Conservation (phyloP, 2,797 vertebrate species). For the Allobates femoralis region DNA sequence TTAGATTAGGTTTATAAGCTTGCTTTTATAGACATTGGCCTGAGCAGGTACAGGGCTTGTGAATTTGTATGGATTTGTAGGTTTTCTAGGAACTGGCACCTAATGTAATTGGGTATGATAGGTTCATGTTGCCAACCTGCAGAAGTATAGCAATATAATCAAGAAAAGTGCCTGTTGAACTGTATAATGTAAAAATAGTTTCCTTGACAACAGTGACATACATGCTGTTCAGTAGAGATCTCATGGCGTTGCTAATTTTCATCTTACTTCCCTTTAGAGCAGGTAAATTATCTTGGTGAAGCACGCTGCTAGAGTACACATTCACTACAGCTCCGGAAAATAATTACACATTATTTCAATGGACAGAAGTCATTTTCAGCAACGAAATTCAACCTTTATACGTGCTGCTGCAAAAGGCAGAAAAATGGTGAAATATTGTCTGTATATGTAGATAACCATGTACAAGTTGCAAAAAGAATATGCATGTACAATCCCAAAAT, state of each 20-base stretch:
- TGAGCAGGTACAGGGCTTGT: background rate
- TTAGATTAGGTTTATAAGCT: background rate
- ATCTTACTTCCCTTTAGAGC: conserved; percentile 49
- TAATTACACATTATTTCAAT: conserved; percentile 47
- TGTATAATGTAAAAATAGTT: conserved; percentile 58
- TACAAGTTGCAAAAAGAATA: background rate
- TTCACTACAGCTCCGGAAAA: conserved; percentile 36
- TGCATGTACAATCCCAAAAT: background rate
- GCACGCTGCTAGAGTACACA: conserved; percentile 41
- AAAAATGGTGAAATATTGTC: background rate
- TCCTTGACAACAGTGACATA: conserved; percentile 56
- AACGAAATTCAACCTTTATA: background rate
- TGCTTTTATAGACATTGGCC: background rate
- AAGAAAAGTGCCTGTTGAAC: conserved; percentile 60
- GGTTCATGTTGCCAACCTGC: conserved; percentile 55
- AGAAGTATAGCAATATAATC: conserved; percentile 50
- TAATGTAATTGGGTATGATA: conserved; percentile 19
- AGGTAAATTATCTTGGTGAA: conserved; percentile 52
- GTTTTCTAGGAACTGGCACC: background rate
- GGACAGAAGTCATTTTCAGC: conserved; percentile 29
- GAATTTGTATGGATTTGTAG: background rate
- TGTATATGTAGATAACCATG: background rate
- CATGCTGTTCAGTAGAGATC: conserved; percentile 52
- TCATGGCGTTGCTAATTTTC: conserved; percentile 46
- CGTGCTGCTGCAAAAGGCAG: background rate